Evolutionary conservation across 2,888 invertebrate species (phyloP).

Genomic region (Carabus problematicus): DNA sequence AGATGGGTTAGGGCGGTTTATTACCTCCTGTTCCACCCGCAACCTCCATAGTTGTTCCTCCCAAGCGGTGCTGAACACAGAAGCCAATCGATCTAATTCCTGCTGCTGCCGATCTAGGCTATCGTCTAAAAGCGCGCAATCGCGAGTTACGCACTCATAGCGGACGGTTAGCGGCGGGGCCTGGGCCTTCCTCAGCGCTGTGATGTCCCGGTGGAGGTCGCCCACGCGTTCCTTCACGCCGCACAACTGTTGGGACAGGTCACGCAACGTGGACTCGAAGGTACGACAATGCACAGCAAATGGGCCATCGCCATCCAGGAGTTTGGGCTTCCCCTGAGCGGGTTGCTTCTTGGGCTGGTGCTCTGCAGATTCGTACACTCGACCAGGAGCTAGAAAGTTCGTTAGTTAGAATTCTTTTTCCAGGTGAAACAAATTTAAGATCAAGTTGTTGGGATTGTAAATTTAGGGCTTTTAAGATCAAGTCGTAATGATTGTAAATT

Average conservation of each 20-base stretch:
- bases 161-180: constrained; percentile 49
- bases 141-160: constrained; percentile 64
- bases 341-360: constrained; percentile 58
- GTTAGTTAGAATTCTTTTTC: too few relatives aligned
- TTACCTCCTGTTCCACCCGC: constrained; percentile 72
- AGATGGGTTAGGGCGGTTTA: too few relatives aligned
- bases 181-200: constrained; percentile 64
- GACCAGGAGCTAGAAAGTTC: constrained; percentile 51
- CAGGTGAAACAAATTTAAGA: too few relatives aligned
- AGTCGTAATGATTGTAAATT: too few relatives aligned
- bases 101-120: constrained; percentile 68
- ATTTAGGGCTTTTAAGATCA: too few relatives aligned
- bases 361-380: constrained; percentile 54
- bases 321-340: constrained; percentile 55
- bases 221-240: constrained; percentile 70
- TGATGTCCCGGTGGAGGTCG: constrained; percentile 74
- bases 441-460: too few relatives aligned
- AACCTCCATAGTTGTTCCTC: constrained; percentile 76
- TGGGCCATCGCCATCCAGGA: constrained; percentile 64
- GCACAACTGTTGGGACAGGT: constrained; percentile 67
- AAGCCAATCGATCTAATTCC: constrained; percentile 67
- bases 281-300: constrained; percentile 70
- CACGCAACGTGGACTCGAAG: constrained; percentile 66
- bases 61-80: constrained; percentile 71
- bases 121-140: constrained; percentile 67